A percentile compares a stretch with the other conserved stretches of the same genome.
Conservation (phyloP, 2,113 vertebrate genomes). For the Alectura lathami region DNA sequence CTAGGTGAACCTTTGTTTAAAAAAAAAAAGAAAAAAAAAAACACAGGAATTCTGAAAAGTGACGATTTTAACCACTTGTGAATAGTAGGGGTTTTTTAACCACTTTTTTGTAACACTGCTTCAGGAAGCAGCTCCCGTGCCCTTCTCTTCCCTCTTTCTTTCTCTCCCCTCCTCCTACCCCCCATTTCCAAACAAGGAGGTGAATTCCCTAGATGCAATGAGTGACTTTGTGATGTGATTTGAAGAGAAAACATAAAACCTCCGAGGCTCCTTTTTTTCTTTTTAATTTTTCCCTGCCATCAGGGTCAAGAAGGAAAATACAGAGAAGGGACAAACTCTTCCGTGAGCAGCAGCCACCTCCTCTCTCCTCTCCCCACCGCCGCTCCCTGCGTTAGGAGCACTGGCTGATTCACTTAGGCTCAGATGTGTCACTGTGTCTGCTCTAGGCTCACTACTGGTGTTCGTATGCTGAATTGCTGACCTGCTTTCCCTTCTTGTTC, state of each 20-base stretch:
- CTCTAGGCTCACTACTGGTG: neutral
- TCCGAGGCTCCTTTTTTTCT: conserved; percentile 25
- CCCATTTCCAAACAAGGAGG: conserved; percentile 60
- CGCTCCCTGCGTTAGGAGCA: conserved; percentile 6
- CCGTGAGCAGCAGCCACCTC: neutral
- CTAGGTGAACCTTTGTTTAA: conserved; percentile 59
- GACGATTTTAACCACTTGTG: conserved; percentile 73
- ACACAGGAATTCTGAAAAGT: conserved; percentile 52
- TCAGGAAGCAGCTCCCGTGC: conserved; percentile 67
- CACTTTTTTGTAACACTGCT: conserved; percentile 76
- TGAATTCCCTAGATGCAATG: conserved; percentile 55
- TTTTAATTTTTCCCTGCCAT: neutral
- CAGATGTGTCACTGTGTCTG: neutral
- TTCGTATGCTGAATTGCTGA: neutral
- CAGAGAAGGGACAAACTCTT: neutral
- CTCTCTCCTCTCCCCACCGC: neutral
- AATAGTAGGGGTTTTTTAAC: conserved; percentile 73
- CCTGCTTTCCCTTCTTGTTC: conserved; percentile 8
- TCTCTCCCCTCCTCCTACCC: conserved; percentile 15
- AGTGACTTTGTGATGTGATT: conserved; percentile 32
- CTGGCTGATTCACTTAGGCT: neutral
- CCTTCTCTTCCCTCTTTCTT: conserved; percentile 56
- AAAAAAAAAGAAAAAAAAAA: conserved; percentile 7
- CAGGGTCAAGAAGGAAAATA: neutral
- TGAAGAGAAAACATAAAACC: conserved; percentile 37